Conservation (phyloP, 2,113 vertebrate species). For the human region DNA sequence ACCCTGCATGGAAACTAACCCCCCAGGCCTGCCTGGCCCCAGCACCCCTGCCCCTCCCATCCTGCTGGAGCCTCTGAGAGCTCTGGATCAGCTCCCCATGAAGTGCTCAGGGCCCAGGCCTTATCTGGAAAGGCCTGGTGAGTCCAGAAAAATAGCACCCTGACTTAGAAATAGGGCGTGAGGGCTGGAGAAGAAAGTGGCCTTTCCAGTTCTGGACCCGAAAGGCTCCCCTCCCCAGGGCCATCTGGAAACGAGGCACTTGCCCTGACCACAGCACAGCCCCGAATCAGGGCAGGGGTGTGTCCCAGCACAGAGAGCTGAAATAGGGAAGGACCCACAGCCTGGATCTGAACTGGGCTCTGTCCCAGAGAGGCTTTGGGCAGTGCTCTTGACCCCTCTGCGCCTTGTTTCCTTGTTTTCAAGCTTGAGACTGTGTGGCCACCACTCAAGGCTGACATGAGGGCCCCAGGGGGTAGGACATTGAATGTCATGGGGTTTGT, state of each 20-base stretch:
- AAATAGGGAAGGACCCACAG: not conserved
- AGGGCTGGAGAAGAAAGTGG: not conserved
- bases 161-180: not conserved
- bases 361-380: not conserved
- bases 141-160: not conserved
- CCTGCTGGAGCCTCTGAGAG: fast-evolving
- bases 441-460: not conserved
- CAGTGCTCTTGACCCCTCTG: not conserved
- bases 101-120: not conserved
- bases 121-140: not conserved
- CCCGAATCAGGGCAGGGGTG: not conserved
- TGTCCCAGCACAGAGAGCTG: not conserved
- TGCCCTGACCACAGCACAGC: not conserved
- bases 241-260: not conserved
- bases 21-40: no score
- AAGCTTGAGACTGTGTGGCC: not conserved
- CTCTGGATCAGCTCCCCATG: not conserved
- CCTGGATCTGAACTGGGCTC: not conserved
- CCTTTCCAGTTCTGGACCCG: not conserved
- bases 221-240: not conserved
- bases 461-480: not conserved
- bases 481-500: not conserved
- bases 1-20: not conserved
- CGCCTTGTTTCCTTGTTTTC: not conserved
- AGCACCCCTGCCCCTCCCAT: no score